A percentile compares a stretch with the other conserved stretches of the same genome.
Evolutionary conservation across 2,888 invertebrate genomes (phyloP).

Genomic region (Eupithecia inturbata): DNA sequence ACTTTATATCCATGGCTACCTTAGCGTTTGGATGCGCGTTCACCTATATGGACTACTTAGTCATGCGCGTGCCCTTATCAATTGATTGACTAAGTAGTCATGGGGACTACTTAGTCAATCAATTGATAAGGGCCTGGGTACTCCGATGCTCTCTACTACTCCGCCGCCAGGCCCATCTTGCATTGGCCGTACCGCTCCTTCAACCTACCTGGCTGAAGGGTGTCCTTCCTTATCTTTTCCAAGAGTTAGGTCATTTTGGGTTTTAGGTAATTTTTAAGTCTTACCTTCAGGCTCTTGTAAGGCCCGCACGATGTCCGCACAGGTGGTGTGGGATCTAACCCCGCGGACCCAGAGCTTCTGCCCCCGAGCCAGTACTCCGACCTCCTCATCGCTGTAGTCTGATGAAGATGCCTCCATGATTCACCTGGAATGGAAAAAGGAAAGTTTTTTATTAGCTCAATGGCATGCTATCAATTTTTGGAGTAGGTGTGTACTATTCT

Average conservation of each 20-base stretch:
- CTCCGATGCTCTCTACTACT: too few species aligned
- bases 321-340: conserved; percentile 89
- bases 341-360: conserved; percentile 92
- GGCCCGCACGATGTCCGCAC: conserved; percentile 90
- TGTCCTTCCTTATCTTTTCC: not conserved
- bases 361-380: conserved; percentile 90
- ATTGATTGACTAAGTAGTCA: too few species aligned
- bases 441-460: too few species aligned
- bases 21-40: not conserved
- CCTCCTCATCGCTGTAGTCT: conserved; percentile 86
- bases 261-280: too few species aligned
- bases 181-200: not conserved
- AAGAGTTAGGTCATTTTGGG: too few species aligned
- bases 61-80: too few species aligned
- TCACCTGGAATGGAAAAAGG: conserved; percentile 51
- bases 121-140: not conserved
- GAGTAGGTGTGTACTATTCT: too few species aligned
- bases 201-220: too few species aligned
- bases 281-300: conserved; percentile 83
- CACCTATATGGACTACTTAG: too few species aligned
- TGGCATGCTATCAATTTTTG: too few species aligned
- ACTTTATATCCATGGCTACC: not conserved
- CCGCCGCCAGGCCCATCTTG: not conserved
- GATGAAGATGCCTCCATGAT: conserved; percentile 81
- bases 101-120: too few species aligned